A percentile compares a stretch with the other conserved stretches of the same genome.
Evolutionary conservation across 2,888 invertebrate genomes (phyloP).

Genomic region (Anthrax anthrax): DNA sequence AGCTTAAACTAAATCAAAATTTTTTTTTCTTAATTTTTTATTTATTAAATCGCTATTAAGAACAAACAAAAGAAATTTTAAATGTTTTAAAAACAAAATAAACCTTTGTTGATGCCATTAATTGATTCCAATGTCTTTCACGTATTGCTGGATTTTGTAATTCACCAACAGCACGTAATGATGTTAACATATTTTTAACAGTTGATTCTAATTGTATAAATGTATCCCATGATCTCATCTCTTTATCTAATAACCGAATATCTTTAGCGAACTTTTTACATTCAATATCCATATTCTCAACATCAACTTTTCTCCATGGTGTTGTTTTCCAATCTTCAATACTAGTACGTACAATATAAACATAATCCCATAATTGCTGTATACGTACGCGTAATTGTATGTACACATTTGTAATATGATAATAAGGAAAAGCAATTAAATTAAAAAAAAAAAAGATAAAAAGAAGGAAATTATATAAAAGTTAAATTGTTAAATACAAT

Average conservation of each 20-base stretch:
- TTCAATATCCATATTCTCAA: conserved; percentile 97
- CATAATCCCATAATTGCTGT: conserved; percentile 91
- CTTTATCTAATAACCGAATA: conserved; percentile 80
- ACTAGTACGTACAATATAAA: conserved; percentile 73
- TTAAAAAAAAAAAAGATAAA: no score
- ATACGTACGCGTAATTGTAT: background rate
- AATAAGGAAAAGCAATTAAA: no score
- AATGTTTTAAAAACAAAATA: conserved; percentile 11
- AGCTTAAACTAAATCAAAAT: conserved; percentile 1
- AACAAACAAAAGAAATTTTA: no score
- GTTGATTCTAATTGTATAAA: conserved; percentile 77
- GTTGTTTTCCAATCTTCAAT: conserved; percentile 97
- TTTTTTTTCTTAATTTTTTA: background rate
- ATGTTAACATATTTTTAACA: conserved; percentile 93
- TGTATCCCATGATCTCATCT: conserved; percentile 90
- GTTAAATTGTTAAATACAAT: no score
- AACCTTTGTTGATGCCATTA: conserved; percentile 94
- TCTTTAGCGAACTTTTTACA: conserved; percentile 96
- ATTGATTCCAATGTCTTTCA: conserved; percentile 92
- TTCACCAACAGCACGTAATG: conserved; percentile 86
- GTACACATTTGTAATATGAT: no score
- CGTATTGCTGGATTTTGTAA: conserved; percentile 92
- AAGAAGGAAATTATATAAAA: background rate
- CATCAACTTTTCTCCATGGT: conserved; percentile 92
- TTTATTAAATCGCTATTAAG: no score